These are phyloP conservation scores for Holacanthus passer DNA, from an alignment of 2,113 vertebrate species.

Conservation along the genomic window DNA sequence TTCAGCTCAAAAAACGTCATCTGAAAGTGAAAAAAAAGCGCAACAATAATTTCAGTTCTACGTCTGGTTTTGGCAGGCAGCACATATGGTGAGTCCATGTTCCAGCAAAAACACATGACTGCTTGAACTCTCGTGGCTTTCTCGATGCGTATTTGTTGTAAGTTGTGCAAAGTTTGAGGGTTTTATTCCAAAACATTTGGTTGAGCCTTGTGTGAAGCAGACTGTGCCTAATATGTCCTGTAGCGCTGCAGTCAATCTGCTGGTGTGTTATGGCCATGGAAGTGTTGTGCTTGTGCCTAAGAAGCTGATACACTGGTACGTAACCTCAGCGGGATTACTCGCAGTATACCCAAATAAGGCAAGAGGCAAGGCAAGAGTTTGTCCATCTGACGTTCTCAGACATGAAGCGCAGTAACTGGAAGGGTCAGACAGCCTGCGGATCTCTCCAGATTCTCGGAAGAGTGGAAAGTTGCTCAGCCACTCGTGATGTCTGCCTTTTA, in stretches of 20 bases:
- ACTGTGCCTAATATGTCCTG: conserved; percentile 58
- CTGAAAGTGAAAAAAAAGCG: conserved; percentile 43
- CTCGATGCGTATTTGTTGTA: conserved; percentile 24
- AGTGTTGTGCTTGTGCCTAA: conserved; percentile 76
- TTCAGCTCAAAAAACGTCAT: conserved; percentile 8
- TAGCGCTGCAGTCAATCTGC: conserved; percentile 57
- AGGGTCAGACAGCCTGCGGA: conserved; percentile 85
- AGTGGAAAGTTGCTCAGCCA: conserved; percentile 75
- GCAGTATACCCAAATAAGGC: conserved; percentile 91
- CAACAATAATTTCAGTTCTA: conserved; percentile 19
- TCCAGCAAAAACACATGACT: conserved; percentile 25
- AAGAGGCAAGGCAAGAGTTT: too few species aligned
- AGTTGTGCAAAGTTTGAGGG: conserved; percentile 16
- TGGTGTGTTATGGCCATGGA: conserved; percentile 60
- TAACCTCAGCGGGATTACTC: conserved; percentile 87
- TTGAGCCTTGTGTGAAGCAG: conserved; percentile 55
- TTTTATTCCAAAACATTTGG: conserved; percentile 59
- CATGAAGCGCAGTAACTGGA: conserved; percentile 81
- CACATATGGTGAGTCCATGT: conserved; percentile 25
- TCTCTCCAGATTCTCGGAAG: conserved; percentile 80
- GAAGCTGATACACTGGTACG: conserved; percentile 80
- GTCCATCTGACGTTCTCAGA: conserved; percentile 84
- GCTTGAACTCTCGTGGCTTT: conserved; percentile 23
- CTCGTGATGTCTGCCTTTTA: conserved; percentile 77
- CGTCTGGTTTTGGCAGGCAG: conserved; percentile 9